Conservation (phyloP, 53 echinoderm and acorn worm genomes). For the Arbacia lixula region DNA sequence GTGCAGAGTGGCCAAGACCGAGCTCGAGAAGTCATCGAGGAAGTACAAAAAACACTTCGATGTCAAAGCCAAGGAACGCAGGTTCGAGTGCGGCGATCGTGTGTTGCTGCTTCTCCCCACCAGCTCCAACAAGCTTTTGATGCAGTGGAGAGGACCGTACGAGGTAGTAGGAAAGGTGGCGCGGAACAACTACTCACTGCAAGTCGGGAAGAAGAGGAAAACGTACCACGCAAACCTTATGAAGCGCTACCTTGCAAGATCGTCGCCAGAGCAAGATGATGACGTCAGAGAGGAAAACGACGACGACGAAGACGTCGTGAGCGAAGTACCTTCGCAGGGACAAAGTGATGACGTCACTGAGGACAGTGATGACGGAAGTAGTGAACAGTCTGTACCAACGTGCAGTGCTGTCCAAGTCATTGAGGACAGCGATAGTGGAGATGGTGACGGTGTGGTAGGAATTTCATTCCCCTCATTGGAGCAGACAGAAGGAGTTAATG, state of each 20-base stretch:
- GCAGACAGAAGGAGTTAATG: constrained; percentile 33
- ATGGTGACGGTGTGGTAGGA: background rate
- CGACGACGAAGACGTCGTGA: background rate
- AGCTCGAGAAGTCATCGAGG: constrained; percentile 36
- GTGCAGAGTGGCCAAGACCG: constrained; percentile 47
- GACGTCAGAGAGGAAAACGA: too few relatives aligned
- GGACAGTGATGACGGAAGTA: background rate
- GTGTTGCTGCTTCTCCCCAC: constrained; percentile 53
- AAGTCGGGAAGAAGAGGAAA: background rate
- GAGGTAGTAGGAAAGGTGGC: constrained; percentile 1
- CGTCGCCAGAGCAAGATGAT: too few relatives aligned
- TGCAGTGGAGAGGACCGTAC: constrained; percentile 53
- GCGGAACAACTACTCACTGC: constrained; percentile 17
- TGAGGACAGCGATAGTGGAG: background rate
- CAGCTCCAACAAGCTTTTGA: constrained; percentile 24
- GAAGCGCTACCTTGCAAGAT: background rate
- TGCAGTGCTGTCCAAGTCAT: background rate
- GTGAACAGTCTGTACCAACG: background rate
- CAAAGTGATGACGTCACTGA: background rate
- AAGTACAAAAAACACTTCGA: constrained; percentile 53
- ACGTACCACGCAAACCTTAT: constrained; percentile 28
- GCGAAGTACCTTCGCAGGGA: background rate
- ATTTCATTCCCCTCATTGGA: constrained; percentile 14
- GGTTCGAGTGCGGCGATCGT: constrained; percentile 17
- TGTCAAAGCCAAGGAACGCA: constrained; percentile 17